A percentile compares a stretch with the other conserved stretches of the same genome.
Conservation (phyloP, 2,888 invertebrate genomes). For the Thereva nobilitata region DNA sequence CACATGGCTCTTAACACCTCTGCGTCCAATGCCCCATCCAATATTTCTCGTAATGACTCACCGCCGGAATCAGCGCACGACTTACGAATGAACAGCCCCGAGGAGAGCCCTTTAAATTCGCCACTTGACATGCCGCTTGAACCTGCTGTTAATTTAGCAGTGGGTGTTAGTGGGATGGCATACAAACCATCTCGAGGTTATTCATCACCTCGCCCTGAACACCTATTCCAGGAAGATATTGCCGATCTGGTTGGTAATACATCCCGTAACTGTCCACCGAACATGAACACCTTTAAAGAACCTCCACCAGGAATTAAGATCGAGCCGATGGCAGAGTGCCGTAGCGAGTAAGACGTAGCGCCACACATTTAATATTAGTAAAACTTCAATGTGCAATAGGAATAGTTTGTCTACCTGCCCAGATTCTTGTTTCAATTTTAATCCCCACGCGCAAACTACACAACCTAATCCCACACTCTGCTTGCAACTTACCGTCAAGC, state of each 20-base stretch:
- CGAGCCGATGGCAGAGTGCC: conserved; percentile 69
- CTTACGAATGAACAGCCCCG: conserved; percentile 59
- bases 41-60: conserved; percentile 53
- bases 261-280: conserved; percentile 51
- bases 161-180: conserved; percentile 65
- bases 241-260: conserved; percentile 54
- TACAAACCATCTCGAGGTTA: conserved; percentile 63
- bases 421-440: conserved; percentile 10
- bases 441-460: conserved; percentile 10
- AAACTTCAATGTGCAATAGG: conserved; percentile 45
- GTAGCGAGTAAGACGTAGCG: conserved; percentile 63
- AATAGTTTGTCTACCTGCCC: conserved; percentile 36
- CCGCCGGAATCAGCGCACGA: conserved; percentile 58
- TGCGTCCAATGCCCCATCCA: conserved; percentile 44
- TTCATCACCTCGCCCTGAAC: conserved; percentile 62
- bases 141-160: conserved; percentile 58
- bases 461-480: conserved; percentile 19
- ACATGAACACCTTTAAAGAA: conserved; percentile 54
- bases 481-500: conserved; percentile 25
- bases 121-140: conserved; percentile 71
- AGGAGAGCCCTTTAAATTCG: conserved; percentile 67
- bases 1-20: conserved; percentile 31
- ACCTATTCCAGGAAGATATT: conserved; percentile 70
- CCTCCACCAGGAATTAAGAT: conserved; percentile 69
- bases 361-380: conserved; percentile 14